phyloP scores from a whole-genome alignment of 1,140 invertebrate genomes.

The Drosophila suzukii region DNA sequence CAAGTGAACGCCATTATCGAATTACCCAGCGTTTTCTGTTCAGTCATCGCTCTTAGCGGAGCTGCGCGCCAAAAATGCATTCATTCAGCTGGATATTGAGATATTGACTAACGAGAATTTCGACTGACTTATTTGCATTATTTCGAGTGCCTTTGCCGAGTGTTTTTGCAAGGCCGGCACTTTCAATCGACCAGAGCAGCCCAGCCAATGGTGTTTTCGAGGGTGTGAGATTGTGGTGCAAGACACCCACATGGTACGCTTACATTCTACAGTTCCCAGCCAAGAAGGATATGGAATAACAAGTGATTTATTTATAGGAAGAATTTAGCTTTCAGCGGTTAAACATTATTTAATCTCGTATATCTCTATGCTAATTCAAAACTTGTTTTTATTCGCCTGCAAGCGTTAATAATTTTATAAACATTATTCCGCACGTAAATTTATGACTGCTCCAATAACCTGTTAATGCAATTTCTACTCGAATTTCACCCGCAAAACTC shows the following conservation, averaged over 20 bases:
- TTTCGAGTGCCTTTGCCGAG: conserved; percentile 38
- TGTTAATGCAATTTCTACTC: conserved; percentile 30
- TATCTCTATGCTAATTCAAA: conserved; percentile 10
- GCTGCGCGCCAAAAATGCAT: conserved; percentile 46
- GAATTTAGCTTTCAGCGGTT: conserved; percentile 7
- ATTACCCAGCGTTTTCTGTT: conserved; percentile 50
- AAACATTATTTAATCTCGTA: background rate
- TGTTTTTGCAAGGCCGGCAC: conserved; percentile 40
- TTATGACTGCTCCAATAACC: conserved; percentile 41
- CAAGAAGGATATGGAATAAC: background rate
- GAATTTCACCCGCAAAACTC: conserved; percentile 17
- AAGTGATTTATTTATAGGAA: conserved; percentile 3
- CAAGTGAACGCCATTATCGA: conserved; percentile 54
- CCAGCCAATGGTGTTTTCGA: conserved; percentile 7
- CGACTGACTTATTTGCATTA: conserved; percentile 48
- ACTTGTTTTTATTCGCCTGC: conserved; percentile 24
- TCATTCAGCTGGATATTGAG: conserved; percentile 31
- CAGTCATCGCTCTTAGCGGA: conserved; percentile 51
- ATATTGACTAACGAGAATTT: conserved; percentile 54
- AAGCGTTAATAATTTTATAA: conserved; percentile 7
- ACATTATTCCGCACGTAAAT: conserved; percentile 9
- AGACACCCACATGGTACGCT: background rate
- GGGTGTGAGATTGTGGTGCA: conserved; percentile 21
- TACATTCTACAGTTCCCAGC: conserved; percentile 13
- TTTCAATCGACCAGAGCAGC: conserved; percentile 24